A percentile compares a stretch with the other conserved stretches of the same genome.
Conservation (phyloP, 2,888 invertebrate species). For the Epiperipatus broadwayi region DNA sequence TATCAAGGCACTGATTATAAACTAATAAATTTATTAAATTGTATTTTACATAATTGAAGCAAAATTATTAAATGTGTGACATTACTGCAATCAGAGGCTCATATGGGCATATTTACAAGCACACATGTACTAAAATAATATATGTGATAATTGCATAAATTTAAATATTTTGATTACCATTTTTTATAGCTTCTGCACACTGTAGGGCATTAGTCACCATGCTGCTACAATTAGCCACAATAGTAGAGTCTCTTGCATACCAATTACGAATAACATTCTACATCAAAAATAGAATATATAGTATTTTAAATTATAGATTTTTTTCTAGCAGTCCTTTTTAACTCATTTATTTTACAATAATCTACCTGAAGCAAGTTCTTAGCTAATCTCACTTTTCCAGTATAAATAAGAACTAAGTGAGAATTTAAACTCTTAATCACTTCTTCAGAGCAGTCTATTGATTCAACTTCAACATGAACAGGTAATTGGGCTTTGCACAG, state of each 20-base stretch:
- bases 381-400: slow-evolving; percentile 33
- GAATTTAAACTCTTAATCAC: slow-evolving; percentile 25
- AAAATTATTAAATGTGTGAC: too few relatives aligned
- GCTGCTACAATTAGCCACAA: slow-evolving; percentile 26
- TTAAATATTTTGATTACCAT: too few relatives aligned
- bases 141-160: too few relatives aligned
- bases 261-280: slow-evolving; percentile 32
- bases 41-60: too few relatives aligned
- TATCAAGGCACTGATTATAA: too few relatives aligned
- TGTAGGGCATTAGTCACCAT: slow-evolving; percentile 25
- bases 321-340: not conserved
- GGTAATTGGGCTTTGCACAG: slow-evolving; percentile 25
- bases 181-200: slow-evolving; percentile 24
- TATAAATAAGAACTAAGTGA: slow-evolving; percentile 33
- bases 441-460: slow-evolving; percentile 21
- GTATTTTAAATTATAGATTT: too few relatives aligned
- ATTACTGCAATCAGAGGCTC: too few relatives aligned
- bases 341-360: slow-evolving; percentile 4
- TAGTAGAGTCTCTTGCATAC: slow-evolving; percentile 29
- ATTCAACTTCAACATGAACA: slow-evolving; percentile 23
- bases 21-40: too few relatives aligned
- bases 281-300: slow-evolving; percentile 10
- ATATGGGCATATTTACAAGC: too few relatives aligned
- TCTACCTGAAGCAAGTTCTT: slow-evolving; percentile 33
- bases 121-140: too few relatives aligned